phyloP scores from a whole-genome alignment of 2,888 invertebrate genomes.

The Acanthoscelides obtectus region DNA sequence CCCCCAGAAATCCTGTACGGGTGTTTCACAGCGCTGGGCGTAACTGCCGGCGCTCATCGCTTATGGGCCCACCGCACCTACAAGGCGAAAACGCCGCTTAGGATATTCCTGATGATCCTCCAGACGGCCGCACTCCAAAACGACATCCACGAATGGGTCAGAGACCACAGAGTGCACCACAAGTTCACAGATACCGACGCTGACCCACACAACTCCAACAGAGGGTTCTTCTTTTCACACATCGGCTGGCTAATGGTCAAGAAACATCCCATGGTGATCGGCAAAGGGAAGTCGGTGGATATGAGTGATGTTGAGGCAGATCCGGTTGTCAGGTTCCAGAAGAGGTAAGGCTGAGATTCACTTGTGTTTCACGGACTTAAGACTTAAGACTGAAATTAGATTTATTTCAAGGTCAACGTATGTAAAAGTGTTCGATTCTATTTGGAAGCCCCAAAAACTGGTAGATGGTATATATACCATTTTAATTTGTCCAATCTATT shows the following conservation, averaged over 20 bases:
- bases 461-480: too few relatives aligned
- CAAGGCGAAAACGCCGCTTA: slow-evolving; percentile 81
- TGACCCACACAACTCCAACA: slow-evolving; percentile 77
- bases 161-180: slow-evolving; percentile 78
- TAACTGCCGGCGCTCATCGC: slow-evolving; percentile 91
- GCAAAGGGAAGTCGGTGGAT: slow-evolving; percentile 75
- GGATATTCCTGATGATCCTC: slow-evolving; percentile 70
- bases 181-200: slow-evolving; percentile 82
- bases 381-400: too few relatives aligned
- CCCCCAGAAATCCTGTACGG: slow-evolving; percentile 22
- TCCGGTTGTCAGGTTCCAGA: slow-evolving; percentile 79
- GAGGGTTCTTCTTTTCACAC: slow-evolving; percentile 90
- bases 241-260: slow-evolving; percentile 86
- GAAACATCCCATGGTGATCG: slow-evolving; percentile 84
- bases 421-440: too few relatives aligned
- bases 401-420: too few relatives aligned
- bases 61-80: slow-evolving; percentile 92
- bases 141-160: slow-evolving; percentile 80
- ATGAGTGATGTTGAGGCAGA: slow-evolving; percentile 81
- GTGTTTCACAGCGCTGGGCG: slow-evolving; percentile 51
- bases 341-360: slow-evolving; percentile 56
- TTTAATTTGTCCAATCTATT: too few relatives aligned
- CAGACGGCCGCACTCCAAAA: slow-evolving; percentile 89
- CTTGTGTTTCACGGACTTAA: too few relatives aligned
- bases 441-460: neutral